These are phyloP conservation scores for Poicephalus gulielmi DNA, from an alignment of 2,113 vertebrate species.

Conservation along the genomic window DNA sequence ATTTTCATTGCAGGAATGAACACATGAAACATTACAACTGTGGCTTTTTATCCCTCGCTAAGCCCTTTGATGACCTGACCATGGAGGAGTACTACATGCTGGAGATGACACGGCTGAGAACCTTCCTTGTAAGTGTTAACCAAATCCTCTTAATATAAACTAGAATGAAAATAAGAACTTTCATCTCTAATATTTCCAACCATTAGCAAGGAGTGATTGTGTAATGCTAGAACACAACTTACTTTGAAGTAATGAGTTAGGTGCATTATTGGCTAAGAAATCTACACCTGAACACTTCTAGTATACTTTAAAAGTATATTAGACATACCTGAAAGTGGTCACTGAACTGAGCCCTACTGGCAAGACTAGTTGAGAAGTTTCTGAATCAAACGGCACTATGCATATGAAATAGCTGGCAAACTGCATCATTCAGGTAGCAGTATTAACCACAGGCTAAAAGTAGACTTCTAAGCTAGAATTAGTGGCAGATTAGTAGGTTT, in stretches of 20 bases:
- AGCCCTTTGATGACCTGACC: constrained; percentile 72
- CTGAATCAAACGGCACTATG: neutral
- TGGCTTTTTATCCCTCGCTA: constrained; percentile 74
- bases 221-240: neutral
- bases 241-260: neutral
- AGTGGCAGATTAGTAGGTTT: neutral
- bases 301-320: neutral
- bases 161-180: neutral
- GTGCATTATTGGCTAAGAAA: neutral
- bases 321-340: neutral
- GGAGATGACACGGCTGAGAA: constrained; percentile 76
- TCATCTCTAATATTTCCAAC: neutral
- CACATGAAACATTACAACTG: constrained; percentile 74
- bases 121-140: constrained; percentile 74
- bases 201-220: neutral
- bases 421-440: too few relatives aligned
- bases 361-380: neutral
- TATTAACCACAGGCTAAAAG: neutral
- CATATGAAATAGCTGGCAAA: neutral
- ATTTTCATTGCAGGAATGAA: constrained; percentile 63
- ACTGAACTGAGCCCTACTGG: neutral
- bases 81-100: constrained; percentile 75
- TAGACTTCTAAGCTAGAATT: neutral
- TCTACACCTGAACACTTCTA: neutral
- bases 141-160: neutral